phyloP scores from a whole-genome alignment of 2,888 invertebrate species.

The Diaphora mendica region DNA sequence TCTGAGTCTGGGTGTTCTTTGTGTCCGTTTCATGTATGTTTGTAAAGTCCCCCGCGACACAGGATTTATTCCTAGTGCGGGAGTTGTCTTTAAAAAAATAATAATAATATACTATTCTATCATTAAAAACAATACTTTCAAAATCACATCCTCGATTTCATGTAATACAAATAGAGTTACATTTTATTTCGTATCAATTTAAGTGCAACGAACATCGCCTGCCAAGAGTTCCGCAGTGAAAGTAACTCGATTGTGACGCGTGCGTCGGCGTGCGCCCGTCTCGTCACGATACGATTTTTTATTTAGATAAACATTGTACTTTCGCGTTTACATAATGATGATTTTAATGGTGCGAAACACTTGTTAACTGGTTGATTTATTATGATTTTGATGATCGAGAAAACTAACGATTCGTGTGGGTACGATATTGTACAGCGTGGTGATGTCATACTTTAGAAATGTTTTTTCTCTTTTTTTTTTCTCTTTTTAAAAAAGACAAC shows the following conservation, averaged over 20 bases:
- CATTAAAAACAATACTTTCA: background rate
- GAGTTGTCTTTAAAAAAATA: too few relatives aligned
- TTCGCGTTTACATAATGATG: slow-evolving; percentile 41
- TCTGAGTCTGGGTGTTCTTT: too few relatives aligned
- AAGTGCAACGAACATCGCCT: slow-evolving; percentile 11
- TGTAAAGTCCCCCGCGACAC: too few relatives aligned
- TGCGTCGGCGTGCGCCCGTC: slow-evolving; percentile 10
- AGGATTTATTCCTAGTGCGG: too few relatives aligned
- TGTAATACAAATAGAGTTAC: background rate
- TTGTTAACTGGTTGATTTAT: background rate
- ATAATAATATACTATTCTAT: too few relatives aligned
- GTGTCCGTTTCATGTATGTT: too few relatives aligned
- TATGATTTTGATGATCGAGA: background rate
- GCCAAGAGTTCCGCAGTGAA: slow-evolving; percentile 34
- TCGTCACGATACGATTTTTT: slow-evolving; percentile 30
- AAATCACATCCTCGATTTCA: background rate
- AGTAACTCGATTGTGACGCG: slow-evolving; percentile 28
- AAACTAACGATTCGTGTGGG: background rate
- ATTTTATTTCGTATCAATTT: background rate
- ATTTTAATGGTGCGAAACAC: slow-evolving; percentile 5
- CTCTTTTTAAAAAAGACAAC: too few relatives aligned
- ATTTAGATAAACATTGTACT: slow-evolving; percentile 40
- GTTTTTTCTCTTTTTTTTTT: too few relatives aligned
- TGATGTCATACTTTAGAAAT: background rate
- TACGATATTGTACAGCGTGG: background rate